phyloP scores from a whole-genome alignment of 1,140 invertebrate species.

The Leptopilina clavipes region DNA sequence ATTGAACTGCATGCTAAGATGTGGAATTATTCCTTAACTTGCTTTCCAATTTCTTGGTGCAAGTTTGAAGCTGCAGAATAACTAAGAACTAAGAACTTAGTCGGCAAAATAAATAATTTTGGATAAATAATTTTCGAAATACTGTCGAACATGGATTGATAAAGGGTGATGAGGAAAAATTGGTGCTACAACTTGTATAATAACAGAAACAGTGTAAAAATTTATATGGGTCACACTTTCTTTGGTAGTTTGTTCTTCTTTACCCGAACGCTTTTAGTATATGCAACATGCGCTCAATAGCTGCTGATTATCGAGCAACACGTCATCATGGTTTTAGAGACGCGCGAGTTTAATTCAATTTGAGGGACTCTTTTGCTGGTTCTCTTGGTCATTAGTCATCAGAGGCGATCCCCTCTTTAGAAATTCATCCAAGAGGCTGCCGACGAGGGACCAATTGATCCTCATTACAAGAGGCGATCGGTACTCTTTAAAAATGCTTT shows the following conservation, averaged over 20 bases:
- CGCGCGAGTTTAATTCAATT: slow-evolving; percentile 50
- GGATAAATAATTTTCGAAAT: no score
- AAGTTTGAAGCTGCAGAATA: no score
- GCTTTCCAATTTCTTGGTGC: no score
- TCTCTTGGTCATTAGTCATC: slow-evolving; percentile 51
- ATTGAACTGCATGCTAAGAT: no score
- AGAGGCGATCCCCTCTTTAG: not conserved
- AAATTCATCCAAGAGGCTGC: slow-evolving; percentile 44
- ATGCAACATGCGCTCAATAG: slow-evolving; percentile 32
- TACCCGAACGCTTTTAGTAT: no score
- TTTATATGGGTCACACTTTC: not conserved
- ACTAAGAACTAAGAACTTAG: no score
- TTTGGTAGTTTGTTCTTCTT: not conserved
- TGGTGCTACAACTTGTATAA: no score
- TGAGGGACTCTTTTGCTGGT: slow-evolving; percentile 22
- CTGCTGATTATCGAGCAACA: slow-evolving; percentile 45
- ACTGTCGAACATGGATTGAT: no score
- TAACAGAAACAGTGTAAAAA: no score
- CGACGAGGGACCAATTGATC: slow-evolving; percentile 50
- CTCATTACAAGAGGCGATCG: slow-evolving; percentile 46
- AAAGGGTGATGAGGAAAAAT: no score
- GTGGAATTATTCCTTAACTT: no score
- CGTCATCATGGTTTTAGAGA: slow-evolving; percentile 49
- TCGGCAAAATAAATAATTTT: no score
- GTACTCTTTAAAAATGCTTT: slow-evolving; percentile 31